Base-by-base conservation (phyloP, 2,888 invertebrate species). In the Scaptodrosophila latifasciaeformis region DNA sequence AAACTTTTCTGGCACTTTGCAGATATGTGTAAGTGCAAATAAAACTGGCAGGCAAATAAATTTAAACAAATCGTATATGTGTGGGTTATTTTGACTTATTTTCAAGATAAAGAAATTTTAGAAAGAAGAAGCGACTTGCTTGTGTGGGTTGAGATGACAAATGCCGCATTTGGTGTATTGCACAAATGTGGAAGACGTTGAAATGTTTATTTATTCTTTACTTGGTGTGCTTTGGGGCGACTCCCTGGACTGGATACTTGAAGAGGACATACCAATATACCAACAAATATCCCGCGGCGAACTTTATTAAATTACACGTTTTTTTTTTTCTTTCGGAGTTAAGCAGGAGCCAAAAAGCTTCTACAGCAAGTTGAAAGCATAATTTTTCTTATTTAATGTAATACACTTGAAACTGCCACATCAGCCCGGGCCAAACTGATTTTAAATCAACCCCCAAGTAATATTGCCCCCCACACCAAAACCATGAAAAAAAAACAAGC, bases 281-380 rank as follows among this genome's bases (percentile, higher is more conserved):
- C 17, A 49, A 42, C 54, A 76, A 74, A 83, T 82, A 84, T 82
- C 85, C 84, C 80, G 84, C 82, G 72, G 85, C 70, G 84, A 85
- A 84, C 82, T 85, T 85, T 85, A 85, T 85, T 85, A 85, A 85
- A 85, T 85, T 85, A 85, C 83, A 82, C 77, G 78, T 82, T 84
- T 83, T 82, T 84, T n/a, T n/a, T n/a, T n/a, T n/a, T n/a, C n/a
- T n/a, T n/a, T n/a, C 82, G 82, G 84, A 84, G 83, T 84, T 82
- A 83, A 74, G 69, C 67, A 76, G 65, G 62, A 63, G 49, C 43
- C 10, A 9, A 3, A 17, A 27, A 4, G 15, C 19, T 27, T 13
- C 29, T 13, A 7, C 24, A 24, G 18, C 31, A 62, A 70, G 68
- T 66, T 59, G 30, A 70, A 78, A 75, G 78, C 75, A 74, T 74